phyloP scores from a whole-genome alignment of 1,140 invertebrate genomes.

The Oreohelix idahoensis region DNA sequence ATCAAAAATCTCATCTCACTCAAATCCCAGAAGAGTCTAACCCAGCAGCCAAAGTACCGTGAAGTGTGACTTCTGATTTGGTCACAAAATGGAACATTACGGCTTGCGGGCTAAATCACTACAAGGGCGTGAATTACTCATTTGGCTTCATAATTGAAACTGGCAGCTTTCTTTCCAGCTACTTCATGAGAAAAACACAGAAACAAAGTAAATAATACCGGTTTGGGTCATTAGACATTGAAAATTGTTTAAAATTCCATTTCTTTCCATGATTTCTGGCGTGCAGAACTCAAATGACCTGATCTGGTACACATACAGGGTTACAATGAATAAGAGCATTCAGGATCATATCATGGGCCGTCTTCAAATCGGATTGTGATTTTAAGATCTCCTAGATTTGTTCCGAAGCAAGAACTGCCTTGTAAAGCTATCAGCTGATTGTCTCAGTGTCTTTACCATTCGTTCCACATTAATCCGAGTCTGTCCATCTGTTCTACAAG shows the following conservation, averaged over 20 bases:
- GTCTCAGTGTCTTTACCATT: no score
- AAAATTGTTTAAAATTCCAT: no score
- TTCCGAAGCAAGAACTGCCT: no score
- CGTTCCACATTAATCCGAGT: no score
- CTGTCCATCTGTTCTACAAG: no score
- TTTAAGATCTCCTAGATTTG: no score
- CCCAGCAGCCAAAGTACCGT: background rate
- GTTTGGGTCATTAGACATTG: no score
- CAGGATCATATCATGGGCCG: no score
- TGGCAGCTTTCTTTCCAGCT: background rate
- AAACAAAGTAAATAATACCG: background rate
- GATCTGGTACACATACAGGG: background rate
- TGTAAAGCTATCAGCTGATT: no score
- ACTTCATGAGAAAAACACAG: background rate
- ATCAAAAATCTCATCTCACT: constrained; percentile 12
- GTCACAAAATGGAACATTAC: background rate
- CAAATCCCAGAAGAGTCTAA: constrained; percentile 5
- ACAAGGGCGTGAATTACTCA: background rate
- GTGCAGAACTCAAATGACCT: background rate
- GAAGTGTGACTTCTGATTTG: background rate
- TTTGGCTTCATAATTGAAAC: background rate
- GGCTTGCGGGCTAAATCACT: background rate
- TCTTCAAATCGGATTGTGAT: no score
- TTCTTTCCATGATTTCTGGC: no score
- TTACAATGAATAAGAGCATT: background rate